Conservation (phyloP, 2,888 invertebrate species). For the Eristalinus sepulchralis region DNA sequence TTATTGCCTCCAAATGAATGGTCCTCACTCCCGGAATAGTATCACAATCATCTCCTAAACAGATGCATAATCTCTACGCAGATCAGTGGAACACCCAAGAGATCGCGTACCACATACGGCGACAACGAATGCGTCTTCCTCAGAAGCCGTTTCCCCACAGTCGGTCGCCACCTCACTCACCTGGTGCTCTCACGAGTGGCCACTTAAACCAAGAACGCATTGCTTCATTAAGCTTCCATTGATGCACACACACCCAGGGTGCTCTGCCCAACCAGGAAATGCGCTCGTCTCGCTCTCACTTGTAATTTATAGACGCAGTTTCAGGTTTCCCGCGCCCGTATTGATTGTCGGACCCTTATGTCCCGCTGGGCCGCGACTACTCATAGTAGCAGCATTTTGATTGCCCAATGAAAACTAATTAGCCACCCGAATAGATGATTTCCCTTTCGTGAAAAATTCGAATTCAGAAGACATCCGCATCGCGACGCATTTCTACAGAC, state of each 20-base stretch:
- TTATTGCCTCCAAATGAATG: not conserved
- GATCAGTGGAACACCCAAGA: not conserved
- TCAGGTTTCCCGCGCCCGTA: not conserved
- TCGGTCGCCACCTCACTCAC: not conserved
- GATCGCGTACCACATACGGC: not conserved
- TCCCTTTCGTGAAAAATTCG: not conserved
- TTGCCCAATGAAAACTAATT: constrained; percentile 10
- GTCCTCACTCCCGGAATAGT: not conserved
- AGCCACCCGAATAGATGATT: constrained; percentile 6
- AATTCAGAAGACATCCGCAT: not conserved
- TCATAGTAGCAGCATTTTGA: constrained; percentile 17
- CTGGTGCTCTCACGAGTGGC: not conserved
- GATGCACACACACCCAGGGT: not conserved
- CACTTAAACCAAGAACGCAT: not conserved
- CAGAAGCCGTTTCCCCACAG: not conserved
- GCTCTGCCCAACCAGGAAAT: not conserved
- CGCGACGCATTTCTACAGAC: not conserved
- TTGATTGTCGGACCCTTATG: constrained; percentile 1
- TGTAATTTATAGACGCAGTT: constrained; percentile 1
- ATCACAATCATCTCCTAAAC: not conserved
- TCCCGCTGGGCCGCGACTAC: constrained; percentile 16
- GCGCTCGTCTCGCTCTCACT: not conserved
- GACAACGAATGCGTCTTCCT: not conserved
- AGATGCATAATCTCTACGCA: not conserved
- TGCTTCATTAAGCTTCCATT: not conserved